Evolutionary conservation across 2,113 vertebrate genomes (phyloP), one percentile per base, ranked within the genome.

Genomic region (Theropithecus gelada): DNA sequence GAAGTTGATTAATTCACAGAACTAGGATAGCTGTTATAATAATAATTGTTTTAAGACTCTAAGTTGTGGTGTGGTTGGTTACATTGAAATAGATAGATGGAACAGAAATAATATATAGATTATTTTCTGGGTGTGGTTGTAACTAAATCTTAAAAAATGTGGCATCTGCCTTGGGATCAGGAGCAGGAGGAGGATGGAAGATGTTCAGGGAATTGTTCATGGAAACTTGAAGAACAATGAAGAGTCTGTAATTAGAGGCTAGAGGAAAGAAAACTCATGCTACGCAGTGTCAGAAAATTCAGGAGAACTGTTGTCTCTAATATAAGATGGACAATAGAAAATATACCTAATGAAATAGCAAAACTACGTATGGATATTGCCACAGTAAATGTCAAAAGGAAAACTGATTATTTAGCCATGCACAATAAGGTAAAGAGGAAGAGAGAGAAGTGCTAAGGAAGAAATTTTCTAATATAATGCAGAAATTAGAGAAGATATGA

Each of bases 401-500:
- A 72, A 83, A 64, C 40, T 40, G 40, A 40, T 40, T 40, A 40
- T 64, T 95, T 50, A 73, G 14, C 4, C 13, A 82, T 64, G 9
- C 25, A 20, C 55, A 43, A 40, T 84, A 76, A 85, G 48, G 35
- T 82, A 59, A 17, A 85, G 55, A 50, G 48, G 79, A 72, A 52
- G 75, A 40, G 2, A 72, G 6, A 82, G 38, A 84, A 27, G 20
- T 12, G 12, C 48, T 55, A 40, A 61, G 35, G 55, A 73, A 78
- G 45, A 85, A 12, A 18, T 81, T 93, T 92, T 94, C 25, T 68
- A 72, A 17, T 40, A 89, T 66, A 32, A 76, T 38, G 38, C 25
- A 86, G 23, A 94, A 86, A 81, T 92, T 72, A 57, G 78, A 92
- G 73, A 88, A 91, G 43, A 95, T 27, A n/a, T 16, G 79, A 89